Evolutionary conservation across 2,113 vertebrate genomes (phyloP), one percentile per base, ranked within the genome.

Genomic region (Scomber japonicus): DNA sequence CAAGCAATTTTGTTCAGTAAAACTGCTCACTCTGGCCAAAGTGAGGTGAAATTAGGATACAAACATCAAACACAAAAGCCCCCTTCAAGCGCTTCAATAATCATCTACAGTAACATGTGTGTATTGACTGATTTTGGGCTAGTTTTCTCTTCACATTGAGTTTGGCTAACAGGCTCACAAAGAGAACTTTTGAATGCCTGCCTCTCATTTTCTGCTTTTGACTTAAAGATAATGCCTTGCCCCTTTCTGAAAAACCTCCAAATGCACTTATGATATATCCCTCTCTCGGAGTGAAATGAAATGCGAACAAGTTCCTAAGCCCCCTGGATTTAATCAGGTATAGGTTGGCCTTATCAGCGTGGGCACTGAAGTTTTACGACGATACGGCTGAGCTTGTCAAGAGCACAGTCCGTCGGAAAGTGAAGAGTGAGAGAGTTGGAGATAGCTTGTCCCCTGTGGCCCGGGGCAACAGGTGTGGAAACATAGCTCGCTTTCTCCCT

Each of bases 401-500:
- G 82, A 60, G 74, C 78, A 77, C 65, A 40, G 67, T 68, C 61
- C 60, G 14, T 48, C 65, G 74, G 67, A 82, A 81, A 88, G 83
- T 24, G 67, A 68, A 49, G 73, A 83, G 74, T 54, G 83, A 87
- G 79, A 40, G 81, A 68, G 65, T 82, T 83, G 84, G 72, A 69
- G 75, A 84, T 82, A 85, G 84, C 71, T 56, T 31, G 78, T 87
- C 81, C 85, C 87, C 82, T 31, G 57, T 72, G 81, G 83, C 65
- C 87, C 89, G 44, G 67, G 71, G 76, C 89, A 90, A 95, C 95
- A 95, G 94, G 94, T 95, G 94, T 88, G 81, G 87, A 91, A 89
- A 80, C 88, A 16, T 78, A 86, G 83, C 85, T 68, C 48, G 63
- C 64, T 27, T 27, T 54, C 78, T 84, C 67, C 45, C 75, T 70